These are phyloP conservation scores for Synergus umbraculus DNA, from an alignment of 2,888 invertebrate genomes.

Conservation along the genomic window DNA sequence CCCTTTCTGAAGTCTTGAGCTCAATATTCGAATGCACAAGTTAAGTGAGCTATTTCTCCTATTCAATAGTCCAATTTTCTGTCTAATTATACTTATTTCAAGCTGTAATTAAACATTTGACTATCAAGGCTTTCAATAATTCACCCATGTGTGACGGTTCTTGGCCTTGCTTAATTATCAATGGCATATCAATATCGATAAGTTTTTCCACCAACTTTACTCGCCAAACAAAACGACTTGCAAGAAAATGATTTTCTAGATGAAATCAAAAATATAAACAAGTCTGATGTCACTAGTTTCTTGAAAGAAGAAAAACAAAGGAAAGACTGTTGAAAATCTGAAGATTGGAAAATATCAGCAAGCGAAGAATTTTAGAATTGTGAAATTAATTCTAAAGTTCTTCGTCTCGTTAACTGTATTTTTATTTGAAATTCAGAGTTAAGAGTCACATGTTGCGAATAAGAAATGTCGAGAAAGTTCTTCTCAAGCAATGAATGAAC, in stretches of 20 bases:
- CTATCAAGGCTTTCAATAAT: background rate
- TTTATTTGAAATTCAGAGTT: no score
- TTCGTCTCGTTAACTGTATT: no score
- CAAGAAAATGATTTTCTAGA: background rate
- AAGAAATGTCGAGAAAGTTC: background rate
- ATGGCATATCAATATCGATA: background rate
- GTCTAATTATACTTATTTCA: background rate
- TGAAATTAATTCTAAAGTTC: no score
- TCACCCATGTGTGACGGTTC: background rate
- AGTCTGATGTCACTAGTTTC: no score
- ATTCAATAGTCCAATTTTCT: background rate
- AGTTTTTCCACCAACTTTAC: background rate
- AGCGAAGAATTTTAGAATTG: no score
- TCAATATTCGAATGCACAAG: background rate
- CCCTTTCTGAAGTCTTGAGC: background rate
- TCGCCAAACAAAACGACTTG: background rate
- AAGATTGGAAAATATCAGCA: no score
- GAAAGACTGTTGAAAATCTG: no score
- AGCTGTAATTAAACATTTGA: background rate
- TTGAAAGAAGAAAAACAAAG: no score
- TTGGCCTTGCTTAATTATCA: slow-evolving; percentile 2
- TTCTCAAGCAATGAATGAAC: background rate
- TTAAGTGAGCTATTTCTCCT: background rate
- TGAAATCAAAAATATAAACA: background rate
- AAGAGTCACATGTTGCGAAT: background rate